Evolutionary conservation across 1,140 invertebrate species (phyloP).

Genomic region (Acromyrmex charruanus): DNA sequence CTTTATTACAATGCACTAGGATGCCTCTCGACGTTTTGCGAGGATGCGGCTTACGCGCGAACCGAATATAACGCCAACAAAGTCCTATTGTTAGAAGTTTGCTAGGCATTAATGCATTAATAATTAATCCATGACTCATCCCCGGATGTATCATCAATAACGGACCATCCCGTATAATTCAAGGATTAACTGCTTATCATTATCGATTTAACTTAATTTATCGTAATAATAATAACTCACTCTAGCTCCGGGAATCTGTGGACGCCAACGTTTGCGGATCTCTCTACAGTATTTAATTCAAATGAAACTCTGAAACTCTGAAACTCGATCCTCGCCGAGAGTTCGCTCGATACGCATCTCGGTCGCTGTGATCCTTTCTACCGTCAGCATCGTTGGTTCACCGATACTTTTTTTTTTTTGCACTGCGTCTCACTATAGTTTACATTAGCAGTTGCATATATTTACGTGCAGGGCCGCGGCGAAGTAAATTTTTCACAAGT

Average conservation of each 20-base stretch:
- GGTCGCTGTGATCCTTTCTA: constrained; percentile 23
- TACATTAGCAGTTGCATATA: constrained; percentile 5
- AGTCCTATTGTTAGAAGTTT: constrained; percentile 13
- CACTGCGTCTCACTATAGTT: background rate
- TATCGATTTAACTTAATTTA: constrained; percentile 15
- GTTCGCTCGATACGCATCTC: constrained; percentile 32
- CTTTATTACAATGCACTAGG: constrained; percentile 24
- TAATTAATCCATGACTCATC: constrained; percentile 23
- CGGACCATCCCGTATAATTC: constrained; percentile 10
- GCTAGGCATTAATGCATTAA: constrained; percentile 30
- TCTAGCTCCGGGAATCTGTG: background rate
- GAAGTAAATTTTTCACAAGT: too few relatives aligned
- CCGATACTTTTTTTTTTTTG: constrained; percentile 11
- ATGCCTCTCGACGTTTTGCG: background rate
- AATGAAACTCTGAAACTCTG: constrained; percentile 47
- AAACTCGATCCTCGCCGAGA: constrained; percentile 35
- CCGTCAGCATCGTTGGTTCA: constrained; percentile 19
- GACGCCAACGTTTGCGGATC: background rate
- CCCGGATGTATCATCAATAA: constrained; percentile 8
- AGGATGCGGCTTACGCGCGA: background rate
- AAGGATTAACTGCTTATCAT: background rate
- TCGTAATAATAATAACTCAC: constrained; percentile 1
- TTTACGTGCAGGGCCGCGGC: background rate
- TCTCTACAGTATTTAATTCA: constrained; percentile 19
- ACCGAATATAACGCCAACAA: background rate